phyloP scores from a whole-genome alignment of 2,888 invertebrate genomes.

The Icerya purchasi region DNA sequence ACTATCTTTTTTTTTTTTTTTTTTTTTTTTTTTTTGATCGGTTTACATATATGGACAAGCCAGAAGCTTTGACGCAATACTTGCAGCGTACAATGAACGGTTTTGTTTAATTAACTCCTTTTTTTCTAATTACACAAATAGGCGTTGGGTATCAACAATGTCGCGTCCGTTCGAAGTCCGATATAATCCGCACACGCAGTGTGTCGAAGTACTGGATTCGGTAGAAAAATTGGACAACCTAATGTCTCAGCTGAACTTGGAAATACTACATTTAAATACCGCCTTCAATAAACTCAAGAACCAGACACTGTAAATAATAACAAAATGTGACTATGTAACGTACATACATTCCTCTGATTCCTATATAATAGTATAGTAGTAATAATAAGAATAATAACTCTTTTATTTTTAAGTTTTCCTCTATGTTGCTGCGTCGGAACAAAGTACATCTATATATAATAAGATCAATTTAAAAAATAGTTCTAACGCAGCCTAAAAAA shows the following conservation, averaged over 20 bases:
- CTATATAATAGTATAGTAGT: too few relatives aligned
- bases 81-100: not conserved
- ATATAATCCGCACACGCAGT: conserved; percentile 94
- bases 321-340: not conserved
- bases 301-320: conserved; percentile 2
- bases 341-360: too few relatives aligned
- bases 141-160: conserved; percentile 85
- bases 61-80: too few relatives aligned
- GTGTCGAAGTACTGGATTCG: conserved; percentile 83
- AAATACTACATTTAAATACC: conserved; percentile 68
- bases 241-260: conserved; percentile 64
- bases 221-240: conserved; percentile 68
- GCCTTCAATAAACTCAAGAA: conserved; percentile 67
- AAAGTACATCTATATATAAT: too few relatives aligned
- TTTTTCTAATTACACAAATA: conserved; percentile 19
- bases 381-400: too few relatives aligned
- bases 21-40: not conserved
- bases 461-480: too few relatives aligned
- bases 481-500: too few relatives aligned
- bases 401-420: too few relatives aligned
- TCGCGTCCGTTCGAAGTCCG: conserved; percentile 91
- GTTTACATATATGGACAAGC: not conserved
- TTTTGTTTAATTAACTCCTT: not conserved
- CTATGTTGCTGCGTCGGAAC: too few relatives aligned
- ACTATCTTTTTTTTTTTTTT: not conserved